Percentiles rank a stretch among this genome's conserved stretches.
Conservation (phyloP, 2,888 invertebrate species). For the Dolichopus griseipennis region DNA sequence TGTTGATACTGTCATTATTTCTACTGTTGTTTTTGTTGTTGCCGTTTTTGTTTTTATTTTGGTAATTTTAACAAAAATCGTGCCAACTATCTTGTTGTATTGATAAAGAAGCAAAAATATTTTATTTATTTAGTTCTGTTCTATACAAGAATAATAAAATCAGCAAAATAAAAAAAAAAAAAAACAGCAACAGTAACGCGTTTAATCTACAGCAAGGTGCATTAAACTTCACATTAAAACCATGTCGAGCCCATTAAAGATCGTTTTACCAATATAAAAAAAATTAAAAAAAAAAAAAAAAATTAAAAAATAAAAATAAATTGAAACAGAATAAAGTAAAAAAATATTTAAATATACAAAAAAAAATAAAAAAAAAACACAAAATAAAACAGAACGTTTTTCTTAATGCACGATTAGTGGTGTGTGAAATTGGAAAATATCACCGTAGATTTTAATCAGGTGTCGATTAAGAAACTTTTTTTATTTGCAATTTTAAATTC, state of each 20-base stretch:
- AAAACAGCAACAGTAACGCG: not conserved
- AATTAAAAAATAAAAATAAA: not conserved
- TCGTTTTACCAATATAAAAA: not conserved
- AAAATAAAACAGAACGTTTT: not conserved
- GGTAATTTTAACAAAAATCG: not conserved
- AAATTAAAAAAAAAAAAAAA: not conserved
- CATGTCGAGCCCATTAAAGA: constrained; percentile 4
- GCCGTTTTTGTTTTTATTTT: not conserved
- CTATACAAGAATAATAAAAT: too few species aligned
- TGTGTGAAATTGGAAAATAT: constrained; percentile 6
- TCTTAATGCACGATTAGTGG: not conserved
- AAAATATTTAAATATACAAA: not conserved
- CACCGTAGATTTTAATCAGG: not conserved
- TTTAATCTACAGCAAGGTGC: constrained; percentile 3
- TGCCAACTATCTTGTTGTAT: not conserved
- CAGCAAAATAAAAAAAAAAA: too few species aligned
- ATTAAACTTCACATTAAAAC: constrained; percentile 6
- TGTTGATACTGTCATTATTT: not conserved
- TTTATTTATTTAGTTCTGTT: not conserved
- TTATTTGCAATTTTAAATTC: not conserved
- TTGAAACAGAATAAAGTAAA: not conserved
- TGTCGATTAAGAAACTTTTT: constrained; percentile 2
- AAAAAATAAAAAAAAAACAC: too few species aligned
- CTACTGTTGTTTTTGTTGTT: not conserved
- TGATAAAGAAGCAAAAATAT: not conserved